A percentile compares a stretch with the other conserved stretches of the same genome.
Conservation (phyloP, 2,888 invertebrate genomes). For the Agapetus fuscipes region DNA sequence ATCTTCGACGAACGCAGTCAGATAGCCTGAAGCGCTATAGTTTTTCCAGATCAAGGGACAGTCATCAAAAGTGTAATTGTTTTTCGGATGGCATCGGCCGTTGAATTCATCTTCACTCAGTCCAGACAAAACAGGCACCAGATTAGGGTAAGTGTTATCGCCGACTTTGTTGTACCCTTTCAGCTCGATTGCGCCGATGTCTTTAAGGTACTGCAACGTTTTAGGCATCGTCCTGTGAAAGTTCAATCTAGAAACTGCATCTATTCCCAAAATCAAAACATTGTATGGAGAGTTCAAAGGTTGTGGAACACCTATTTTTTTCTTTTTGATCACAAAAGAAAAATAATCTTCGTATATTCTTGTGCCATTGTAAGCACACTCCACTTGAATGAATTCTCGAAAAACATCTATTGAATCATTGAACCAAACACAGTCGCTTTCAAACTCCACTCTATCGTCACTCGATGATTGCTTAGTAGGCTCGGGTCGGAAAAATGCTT, state of each 20-base stretch:
- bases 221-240: slow-evolving; percentile 75
- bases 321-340: slow-evolving; percentile 48
- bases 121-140: slow-evolving; percentile 73
- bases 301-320: slow-evolving; percentile 18
- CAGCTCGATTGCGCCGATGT: slow-evolving; percentile 63
- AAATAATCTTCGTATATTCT: slow-evolving; percentile 60
- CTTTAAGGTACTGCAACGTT: slow-evolving; percentile 51
- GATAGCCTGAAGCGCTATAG: slow-evolving; percentile 60
- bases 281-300: slow-evolving; percentile 35
- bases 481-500: slow-evolving; percentile 46
- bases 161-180: slow-evolving; percentile 89
- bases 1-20: slow-evolving; percentile 78
- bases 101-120: slow-evolving; percentile 54
- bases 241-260: slow-evolving; percentile 78
- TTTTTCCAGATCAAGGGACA: slow-evolving; percentile 82
- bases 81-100: slow-evolving; percentile 52
- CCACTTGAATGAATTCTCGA: slow-evolving; percentile 60
- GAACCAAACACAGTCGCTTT: slow-evolving; percentile 40
- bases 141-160: slow-evolving; percentile 89
- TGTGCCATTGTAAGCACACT: slow-evolving; percentile 43
- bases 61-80: slow-evolving; percentile 55
- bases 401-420: slow-evolving; percentile 34
- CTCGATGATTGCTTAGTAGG: slow-evolving; percentile 32
- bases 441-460: slow-evolving; percentile 42
- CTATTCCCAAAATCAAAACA: slow-evolving; percentile 73